Evolutionary conservation across 2,113 vertebrate species (phyloP), one percentile per base, ranked within the genome.

Genomic region (Anoura caudifer): DNA sequence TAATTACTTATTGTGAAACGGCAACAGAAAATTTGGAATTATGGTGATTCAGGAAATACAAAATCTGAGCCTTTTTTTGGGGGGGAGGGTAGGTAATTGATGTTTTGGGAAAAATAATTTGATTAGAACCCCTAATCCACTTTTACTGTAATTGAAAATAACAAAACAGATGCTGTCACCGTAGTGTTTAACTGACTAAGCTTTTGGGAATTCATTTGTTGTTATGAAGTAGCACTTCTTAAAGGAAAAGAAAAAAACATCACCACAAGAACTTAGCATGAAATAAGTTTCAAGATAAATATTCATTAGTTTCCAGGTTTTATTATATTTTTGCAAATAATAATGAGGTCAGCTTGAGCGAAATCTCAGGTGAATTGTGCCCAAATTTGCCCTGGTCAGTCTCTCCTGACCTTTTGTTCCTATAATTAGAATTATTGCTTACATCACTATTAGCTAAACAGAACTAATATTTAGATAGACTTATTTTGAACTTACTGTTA

Each of bases 401-500:
- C 86, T 73, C 70, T 83, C 0, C 22, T 85, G 80, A 92, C 73
- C 77, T 96, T 97, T 91, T 95, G 70, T 70, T 98, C 82, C 33
- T 28, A 0, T 95, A 96, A 88, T 90, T 97, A 88, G 94, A 92
- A 94, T 96, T 13, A 13, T 63, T 94, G 33, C 72, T 75, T 88
- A 94, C 93, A 76, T 90, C 73, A 84, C 65, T 96, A 15, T 80
- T 94, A 33, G 82, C 89, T 95, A 97, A 95, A 73, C 91, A 92
- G 97, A 96, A 43, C 87, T 92, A 92, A 87, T 88, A 94, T 98
- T 97, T 97, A 97, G 96, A 89, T 0, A 90, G 47, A 0, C 41
- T 52, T 96, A 65, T 93, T 97, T 98, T 92, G 84, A 96, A 96
- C 95, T 65, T 92, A 81, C 95, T 96, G 85, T 97, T 85, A 72